phyloP scores from a whole-genome alignment of 2,113 vertebrate species.

The Hippocampus zosterae region DNA sequence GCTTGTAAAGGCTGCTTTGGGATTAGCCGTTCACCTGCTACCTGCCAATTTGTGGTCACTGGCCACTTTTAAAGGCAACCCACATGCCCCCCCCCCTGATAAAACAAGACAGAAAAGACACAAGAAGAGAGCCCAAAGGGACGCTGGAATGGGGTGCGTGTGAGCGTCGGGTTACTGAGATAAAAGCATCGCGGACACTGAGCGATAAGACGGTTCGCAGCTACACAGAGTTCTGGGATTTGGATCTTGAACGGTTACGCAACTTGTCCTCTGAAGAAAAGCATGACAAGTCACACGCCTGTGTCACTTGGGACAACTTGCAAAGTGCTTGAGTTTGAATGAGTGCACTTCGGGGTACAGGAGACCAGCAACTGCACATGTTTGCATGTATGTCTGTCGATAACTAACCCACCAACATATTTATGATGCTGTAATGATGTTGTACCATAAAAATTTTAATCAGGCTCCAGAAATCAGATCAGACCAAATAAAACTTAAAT shows the following conservation, averaged over 20 bases:
- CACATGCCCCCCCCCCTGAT: conserved; percentile 15
- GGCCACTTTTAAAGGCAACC: conserved; percentile 18
- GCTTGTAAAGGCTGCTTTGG: not conserved
- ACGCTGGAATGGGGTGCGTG: conserved; percentile 9
- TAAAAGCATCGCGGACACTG: conserved; percentile 31
- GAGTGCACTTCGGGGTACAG: not conserved
- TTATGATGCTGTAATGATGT: no score
- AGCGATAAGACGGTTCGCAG: conserved; percentile 34
- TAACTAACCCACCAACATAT: no score
- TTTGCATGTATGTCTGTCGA: not conserved
- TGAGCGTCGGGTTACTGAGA: conserved; percentile 9
- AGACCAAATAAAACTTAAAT: no score
- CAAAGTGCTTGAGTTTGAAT: conserved; percentile 1
- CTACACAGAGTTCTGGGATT: conserved; percentile 14
- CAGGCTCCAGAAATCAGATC: no score
- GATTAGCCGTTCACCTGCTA: not conserved
- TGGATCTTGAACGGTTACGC: conserved; percentile 41
- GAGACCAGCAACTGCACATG: not conserved
- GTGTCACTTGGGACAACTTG: conserved; percentile 17
- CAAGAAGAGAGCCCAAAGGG: conserved; percentile 14
- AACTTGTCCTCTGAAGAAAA: conserved; percentile 41
- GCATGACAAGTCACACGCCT: conserved; percentile 17
- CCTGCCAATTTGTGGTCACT: not conserved
- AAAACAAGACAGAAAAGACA: conserved; percentile 24
- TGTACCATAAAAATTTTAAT: no score